Base-by-base conservation (phyloP, 2,888 invertebrate genomes). In the Pristionchus arcanus region DNA sequence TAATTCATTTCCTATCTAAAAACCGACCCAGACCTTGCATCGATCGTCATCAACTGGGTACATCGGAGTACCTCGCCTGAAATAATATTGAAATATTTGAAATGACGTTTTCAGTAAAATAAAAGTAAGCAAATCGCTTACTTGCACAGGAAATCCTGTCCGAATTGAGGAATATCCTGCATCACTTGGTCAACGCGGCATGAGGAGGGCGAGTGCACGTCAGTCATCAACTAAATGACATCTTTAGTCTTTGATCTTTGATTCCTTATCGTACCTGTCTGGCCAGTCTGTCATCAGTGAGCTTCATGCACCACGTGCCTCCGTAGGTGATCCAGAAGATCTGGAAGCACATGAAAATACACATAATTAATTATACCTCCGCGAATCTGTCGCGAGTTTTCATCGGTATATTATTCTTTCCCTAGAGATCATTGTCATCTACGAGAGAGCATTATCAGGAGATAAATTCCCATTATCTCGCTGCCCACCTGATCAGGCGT, bases 281-380 rank as follows among this genome's bases (percentile, higher is more conserved):
- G 28, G 92, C 92, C 25, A 94, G 83, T 34, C 91, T 92, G 0
- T 53, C 91, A 21, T 92, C 91, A 4, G 92, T 90, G 90, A 93
- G 93, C 49, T 93, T 92, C 94, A 94, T 94, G 89, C 93, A 94
- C 93, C 94, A 94, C 15, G 93, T 92, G 88, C 91, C 93, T 66
- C 94, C 94, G 90, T 94, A 94, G 15, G 93, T 93, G n/a, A 94
- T 94, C 94, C 94, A 94, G 92, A 94, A 94, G 91, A 94, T 92
- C 90, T 94, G 55, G 16, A 74, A 42, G 42, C 42, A 42, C 9
- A 42, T 42, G n/a, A n/a, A n/a, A n/a, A n/a, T n/a, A n/a, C n/a
- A n/a, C n/a, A n/a, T n/a, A n/a, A n/a, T n/a, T n/a, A n/a, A n/a
- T n/a, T n/a, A n/a, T n/a, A n/a, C n/a, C n/a, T n/a, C n/a, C n/a